Conservation (phyloP, 2,888 invertebrate species). For the Saturnia pavonia region DNA sequence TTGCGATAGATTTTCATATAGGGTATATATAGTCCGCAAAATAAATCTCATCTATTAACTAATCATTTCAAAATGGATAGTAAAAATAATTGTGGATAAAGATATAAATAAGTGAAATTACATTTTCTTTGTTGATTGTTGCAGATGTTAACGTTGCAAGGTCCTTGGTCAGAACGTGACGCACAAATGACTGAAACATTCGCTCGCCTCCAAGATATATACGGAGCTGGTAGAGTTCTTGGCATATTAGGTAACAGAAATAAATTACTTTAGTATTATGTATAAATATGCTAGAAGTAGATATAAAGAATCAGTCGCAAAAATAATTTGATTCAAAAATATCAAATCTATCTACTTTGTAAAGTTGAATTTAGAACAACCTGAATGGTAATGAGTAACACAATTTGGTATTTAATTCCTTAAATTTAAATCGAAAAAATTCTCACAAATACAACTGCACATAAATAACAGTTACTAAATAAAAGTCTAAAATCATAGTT, state of each 20-base stretch:
- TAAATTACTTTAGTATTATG: background rate
- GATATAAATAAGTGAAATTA: background rate
- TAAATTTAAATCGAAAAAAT: too few relatives aligned
- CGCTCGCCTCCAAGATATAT: conserved; percentile 80
- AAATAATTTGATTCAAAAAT: background rate
- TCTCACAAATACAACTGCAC: too few relatives aligned
- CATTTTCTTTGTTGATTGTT: conserved; percentile 18
- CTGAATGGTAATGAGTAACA: too few relatives aligned
- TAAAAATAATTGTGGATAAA: background rate
- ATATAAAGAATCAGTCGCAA: background rate
- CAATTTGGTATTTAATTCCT: too few relatives aligned
- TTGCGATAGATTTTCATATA: background rate
- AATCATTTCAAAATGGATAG: background rate
- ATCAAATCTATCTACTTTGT: too few relatives aligned
- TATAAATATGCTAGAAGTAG: background rate
- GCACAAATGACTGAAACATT: conserved; percentile 82
- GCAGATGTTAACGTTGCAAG: conserved; percentile 81
- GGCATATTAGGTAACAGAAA: conserved; percentile 75
- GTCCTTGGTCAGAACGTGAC: conserved; percentile 82
- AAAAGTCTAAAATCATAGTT: too few relatives aligned
- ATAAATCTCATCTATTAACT: background rate
- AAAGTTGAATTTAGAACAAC: too few relatives aligned
- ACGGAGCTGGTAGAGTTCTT: conserved; percentile 80
- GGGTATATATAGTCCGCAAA: too few relatives aligned
- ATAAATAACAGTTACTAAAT: too few relatives aligned